Conservation (phyloP, 2,113 vertebrate genomes). For the Silurus meridionalis region DNA sequence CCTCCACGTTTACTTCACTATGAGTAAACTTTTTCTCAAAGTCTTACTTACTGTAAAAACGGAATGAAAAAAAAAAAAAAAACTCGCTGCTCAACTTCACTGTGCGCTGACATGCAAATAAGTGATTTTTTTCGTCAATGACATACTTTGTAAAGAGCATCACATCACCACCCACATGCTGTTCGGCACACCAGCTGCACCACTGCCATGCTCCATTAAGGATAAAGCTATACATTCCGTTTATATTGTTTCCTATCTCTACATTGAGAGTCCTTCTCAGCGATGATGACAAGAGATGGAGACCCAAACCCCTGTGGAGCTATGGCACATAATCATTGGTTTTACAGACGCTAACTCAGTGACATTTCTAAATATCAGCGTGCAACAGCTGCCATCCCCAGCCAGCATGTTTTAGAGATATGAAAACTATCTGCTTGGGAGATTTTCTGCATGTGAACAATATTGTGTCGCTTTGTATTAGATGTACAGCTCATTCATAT, state of each 20-base stretch:
- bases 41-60: background rate
- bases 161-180: constrained; percentile 12
- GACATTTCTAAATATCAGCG: constrained; percentile 58
- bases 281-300: constrained; percentile 41
- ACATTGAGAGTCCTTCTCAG: constrained; percentile 14
- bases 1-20: background rate
- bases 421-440: constrained; percentile 32
- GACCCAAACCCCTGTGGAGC: constrained; percentile 41
- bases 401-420: constrained; percentile 38
- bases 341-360: constrained; percentile 46
- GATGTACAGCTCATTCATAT: constrained; percentile 10
- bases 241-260: constrained; percentile 36
- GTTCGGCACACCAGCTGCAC: constrained; percentile 9
- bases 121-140: constrained; percentile 20
- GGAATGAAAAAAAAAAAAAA: background rate
- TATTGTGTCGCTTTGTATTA: constrained; percentile 33
- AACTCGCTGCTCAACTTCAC: background rate
- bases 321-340: constrained; percentile 50
- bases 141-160: constrained; percentile 14
- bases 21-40: background rate
- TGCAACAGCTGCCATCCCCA: constrained; percentile 19
- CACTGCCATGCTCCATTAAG: constrained; percentile 28
- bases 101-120: constrained; percentile 2
- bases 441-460: constrained; percentile 24
- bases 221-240: constrained; percentile 21